Evolutionary conservation across 2,113 vertebrate genomes (phyloP).

Genomic region (Notothenia rossii): DNA sequence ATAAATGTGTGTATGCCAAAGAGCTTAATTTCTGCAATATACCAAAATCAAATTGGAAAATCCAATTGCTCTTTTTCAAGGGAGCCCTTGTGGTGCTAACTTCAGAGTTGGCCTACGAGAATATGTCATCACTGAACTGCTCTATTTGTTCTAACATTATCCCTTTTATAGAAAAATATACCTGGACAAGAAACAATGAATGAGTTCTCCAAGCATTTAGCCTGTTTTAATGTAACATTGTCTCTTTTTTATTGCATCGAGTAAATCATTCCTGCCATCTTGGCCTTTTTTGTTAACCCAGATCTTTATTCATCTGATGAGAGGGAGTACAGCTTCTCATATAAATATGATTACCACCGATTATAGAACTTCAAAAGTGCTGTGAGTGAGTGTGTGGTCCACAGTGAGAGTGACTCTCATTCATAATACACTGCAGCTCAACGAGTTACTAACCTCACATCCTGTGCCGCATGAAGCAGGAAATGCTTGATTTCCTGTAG

Average conservation of each 20-base stretch:
- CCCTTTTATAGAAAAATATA: background rate
- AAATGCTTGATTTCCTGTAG: slow-evolving; percentile 81
- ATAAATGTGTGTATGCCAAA: too few species aligned
- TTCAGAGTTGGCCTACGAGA: too few species aligned
- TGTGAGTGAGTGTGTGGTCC: slow-evolving; percentile 66
- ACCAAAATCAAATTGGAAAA: too few species aligned
- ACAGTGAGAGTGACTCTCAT: slow-evolving; percentile 72
- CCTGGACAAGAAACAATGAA: background rate
- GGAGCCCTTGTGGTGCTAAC: too few species aligned
- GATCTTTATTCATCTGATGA: slow-evolving; percentile 34
- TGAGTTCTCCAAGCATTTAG: background rate
- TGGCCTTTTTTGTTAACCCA: slow-evolving; percentile 19
- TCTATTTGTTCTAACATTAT: background rate
- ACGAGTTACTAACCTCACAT: slow-evolving; percentile 73
- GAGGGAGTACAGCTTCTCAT: slow-evolving; percentile 41
- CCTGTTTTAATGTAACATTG: background rate
- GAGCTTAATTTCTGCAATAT: too few species aligned
- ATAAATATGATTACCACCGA: slow-evolving; percentile 51
- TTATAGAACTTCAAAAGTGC: slow-evolving; percentile 66
- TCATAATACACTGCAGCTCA: slow-evolving; percentile 72
- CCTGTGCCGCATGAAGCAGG: slow-evolving; percentile 75
- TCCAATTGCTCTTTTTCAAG: too few species aligned
- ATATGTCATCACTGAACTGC: too few species aligned
- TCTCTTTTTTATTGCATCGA: background rate
- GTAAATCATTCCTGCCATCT: background rate